These are phyloP conservation scores for Uropsilus gracilis DNA, from an alignment of 2,113 vertebrate species.

Conservation along the genomic window DNA sequence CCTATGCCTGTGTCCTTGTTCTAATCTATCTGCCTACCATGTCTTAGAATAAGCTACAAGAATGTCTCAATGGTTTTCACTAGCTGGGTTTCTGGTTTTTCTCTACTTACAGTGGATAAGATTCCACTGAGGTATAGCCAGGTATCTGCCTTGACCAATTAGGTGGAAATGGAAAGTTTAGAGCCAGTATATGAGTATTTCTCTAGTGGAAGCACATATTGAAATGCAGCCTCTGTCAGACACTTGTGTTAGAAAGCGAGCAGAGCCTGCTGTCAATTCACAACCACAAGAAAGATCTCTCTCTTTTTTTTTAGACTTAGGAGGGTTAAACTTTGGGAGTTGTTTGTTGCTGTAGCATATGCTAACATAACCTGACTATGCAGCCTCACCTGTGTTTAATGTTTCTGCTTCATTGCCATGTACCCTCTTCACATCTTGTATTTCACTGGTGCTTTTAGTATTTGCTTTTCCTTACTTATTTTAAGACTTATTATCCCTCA, in stretches of 20 bases:
- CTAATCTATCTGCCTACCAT: not conserved
- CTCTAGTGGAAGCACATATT: not conserved
- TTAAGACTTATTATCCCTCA: not conserved
- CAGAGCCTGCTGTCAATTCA: not conserved
- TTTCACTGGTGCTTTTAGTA: not conserved
- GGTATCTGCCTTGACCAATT: not conserved
- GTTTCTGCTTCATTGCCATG: not conserved
- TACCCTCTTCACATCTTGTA: not conserved
- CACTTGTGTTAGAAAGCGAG: not conserved
- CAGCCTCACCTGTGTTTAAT: not conserved
- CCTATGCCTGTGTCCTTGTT: not conserved
- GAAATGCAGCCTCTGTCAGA: not conserved
- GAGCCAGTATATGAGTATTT: not conserved
- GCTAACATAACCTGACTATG: not conserved
- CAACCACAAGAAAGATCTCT: not conserved
- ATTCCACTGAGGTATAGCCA: not conserved
- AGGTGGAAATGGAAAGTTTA: not conserved
- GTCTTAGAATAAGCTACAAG: not conserved
- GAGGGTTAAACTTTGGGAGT: not conserved
- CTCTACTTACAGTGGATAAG: not conserved
- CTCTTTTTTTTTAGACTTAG: not conserved
- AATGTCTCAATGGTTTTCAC: not conserved
- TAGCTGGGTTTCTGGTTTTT: not conserved
- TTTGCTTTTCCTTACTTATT: not conserved
- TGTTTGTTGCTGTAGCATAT: not conserved